These are phyloP conservation scores for Aphyosemion australe DNA, from an alignment of 2,113 vertebrate genomes.

Conservation along the genomic window DNA sequence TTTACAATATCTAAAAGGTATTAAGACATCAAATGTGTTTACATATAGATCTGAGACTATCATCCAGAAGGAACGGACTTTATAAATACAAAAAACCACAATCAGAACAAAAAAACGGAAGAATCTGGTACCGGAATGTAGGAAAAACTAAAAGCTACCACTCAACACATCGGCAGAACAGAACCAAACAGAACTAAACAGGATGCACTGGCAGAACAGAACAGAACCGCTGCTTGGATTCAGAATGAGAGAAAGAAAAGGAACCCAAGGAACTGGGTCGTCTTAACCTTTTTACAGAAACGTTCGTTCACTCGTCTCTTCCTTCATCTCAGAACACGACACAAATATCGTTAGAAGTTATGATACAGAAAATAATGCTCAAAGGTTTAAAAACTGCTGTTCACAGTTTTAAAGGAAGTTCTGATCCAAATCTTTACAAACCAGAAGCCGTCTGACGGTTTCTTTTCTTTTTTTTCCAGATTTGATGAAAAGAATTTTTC, in stretches of 20 bases:
- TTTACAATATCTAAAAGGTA: constrained; percentile 84
- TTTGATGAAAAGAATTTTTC: neutral
- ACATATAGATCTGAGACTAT: constrained; percentile 78
- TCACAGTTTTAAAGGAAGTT: neutral
- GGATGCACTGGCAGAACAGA: no score
- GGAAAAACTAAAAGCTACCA: constrained; percentile 74
- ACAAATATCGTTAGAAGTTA: constrained; percentile 44
- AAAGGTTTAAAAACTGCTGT: neutral
- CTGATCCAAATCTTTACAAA: neutral
- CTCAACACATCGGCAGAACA: constrained; percentile 65
- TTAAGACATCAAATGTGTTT: constrained; percentile 83
- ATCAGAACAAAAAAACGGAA: constrained; percentile 69
- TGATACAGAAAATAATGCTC: constrained; percentile 42
- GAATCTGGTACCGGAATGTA: constrained; percentile 74
- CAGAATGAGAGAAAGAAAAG: constrained; percentile 11
- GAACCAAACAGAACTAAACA: constrained; percentile 28
- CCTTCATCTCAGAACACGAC: constrained; percentile 18
- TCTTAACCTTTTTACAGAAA: constrained; percentile 20
- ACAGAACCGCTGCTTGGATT: neutral
- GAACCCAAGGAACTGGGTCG: neutral
- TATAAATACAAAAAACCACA: constrained; percentile 83
- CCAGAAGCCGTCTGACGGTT: no score
- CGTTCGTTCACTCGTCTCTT: neutral
- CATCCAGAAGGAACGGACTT: constrained; percentile 75
- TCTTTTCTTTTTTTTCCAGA: neutral